These are phyloP conservation scores for Pygathrix nemaeus DNA, from an alignment of 2,113 vertebrate species.

Conservation along the genomic window DNA sequence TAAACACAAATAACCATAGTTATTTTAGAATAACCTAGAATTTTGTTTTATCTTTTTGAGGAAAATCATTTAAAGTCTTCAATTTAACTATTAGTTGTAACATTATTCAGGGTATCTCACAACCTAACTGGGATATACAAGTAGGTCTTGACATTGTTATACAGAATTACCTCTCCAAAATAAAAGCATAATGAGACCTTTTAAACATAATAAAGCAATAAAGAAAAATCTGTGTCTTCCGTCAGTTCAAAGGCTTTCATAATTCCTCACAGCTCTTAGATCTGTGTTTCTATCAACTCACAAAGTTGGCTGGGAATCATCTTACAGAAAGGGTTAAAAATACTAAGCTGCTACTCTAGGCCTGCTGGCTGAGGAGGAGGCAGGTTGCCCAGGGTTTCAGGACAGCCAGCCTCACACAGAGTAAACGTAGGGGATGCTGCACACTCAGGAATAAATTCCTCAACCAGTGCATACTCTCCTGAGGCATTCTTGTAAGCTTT, in stretches of 20 bases:
- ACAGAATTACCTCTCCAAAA: constrained; percentile 4
- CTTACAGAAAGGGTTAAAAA: background rate
- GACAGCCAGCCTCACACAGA: background rate
- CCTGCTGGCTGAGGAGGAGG: background rate
- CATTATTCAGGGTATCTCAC: background rate
- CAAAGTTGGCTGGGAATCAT: background rate
- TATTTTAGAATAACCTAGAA: background rate
- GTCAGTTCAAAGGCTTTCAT: background rate
- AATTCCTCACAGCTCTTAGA: background rate
- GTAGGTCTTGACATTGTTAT: background rate
- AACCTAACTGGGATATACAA: background rate
- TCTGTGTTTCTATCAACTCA: background rate
- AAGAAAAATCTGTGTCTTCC: background rate
- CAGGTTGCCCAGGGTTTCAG: background rate
- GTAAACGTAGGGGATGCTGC: background rate
- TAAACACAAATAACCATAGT: constrained; percentile 5
- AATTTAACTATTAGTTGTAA: background rate
- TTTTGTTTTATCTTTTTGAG: background rate
- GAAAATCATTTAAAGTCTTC: constrained; percentile 32
- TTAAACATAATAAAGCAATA: background rate
- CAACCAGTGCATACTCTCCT: constrained; percentile 44
- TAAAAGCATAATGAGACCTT: background rate
- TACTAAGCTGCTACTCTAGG: background rate
- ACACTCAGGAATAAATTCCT: constrained; percentile 35
- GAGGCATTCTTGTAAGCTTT: background rate